These are phyloP conservation scores for Sphaerophoria rueppellii DNA, from an alignment of 2,888 invertebrate genomes.

Conservation along the genomic window DNA sequence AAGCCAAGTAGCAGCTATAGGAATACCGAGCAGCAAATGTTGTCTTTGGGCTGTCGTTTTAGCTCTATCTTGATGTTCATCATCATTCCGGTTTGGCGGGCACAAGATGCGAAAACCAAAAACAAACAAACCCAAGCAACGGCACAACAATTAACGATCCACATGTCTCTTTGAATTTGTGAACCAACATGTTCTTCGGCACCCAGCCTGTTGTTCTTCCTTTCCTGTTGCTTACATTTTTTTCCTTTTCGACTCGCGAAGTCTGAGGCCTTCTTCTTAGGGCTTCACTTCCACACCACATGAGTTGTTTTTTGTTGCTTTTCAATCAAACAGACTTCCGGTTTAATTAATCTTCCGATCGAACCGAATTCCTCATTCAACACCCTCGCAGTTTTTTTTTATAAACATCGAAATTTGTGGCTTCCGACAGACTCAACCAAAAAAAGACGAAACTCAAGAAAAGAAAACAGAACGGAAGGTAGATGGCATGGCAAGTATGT, in stretches of 20 bases:
- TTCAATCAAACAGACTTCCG: slow-evolving; percentile 72
- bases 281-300: slow-evolving; percentile 15
- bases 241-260: slow-evolving; percentile 17
- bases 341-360: slow-evolving; percentile 69
- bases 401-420: background rate
- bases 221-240: slow-evolving; percentile 36
- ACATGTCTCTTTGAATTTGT: slow-evolving; percentile 70
- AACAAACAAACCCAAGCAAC: slow-evolving; percentile 38
- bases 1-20: slow-evolving; percentile 29
- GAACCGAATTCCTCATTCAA: slow-evolving; percentile 42
- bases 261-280: slow-evolving; percentile 25
- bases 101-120: slow-evolving; percentile 18
- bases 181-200: slow-evolving; percentile 65
- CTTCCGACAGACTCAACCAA: slow-evolving; percentile 18
- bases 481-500: slow-evolving; percentile 68
- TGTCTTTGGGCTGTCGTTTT: slow-evolving; percentile 49
- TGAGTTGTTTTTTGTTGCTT: slow-evolving; percentile 53
- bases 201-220: slow-evolving; percentile 48
- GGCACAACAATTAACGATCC: slow-evolving; percentile 71
- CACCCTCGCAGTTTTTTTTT: slow-evolving; percentile 30
- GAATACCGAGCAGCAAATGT: slow-evolving; percentile 50
- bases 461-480: slow-evolving; percentile 53
- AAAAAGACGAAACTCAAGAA: background rate
- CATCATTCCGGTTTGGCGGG: slow-evolving; percentile 69
- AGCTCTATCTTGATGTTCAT: slow-evolving; percentile 57